A percentile compares a stretch with the other conserved stretches of the same genome.
These are phyloP conservation scores for Apoda limacodes DNA, from an alignment of 2,888 invertebrate species.

Conservation along the genomic window DNA sequence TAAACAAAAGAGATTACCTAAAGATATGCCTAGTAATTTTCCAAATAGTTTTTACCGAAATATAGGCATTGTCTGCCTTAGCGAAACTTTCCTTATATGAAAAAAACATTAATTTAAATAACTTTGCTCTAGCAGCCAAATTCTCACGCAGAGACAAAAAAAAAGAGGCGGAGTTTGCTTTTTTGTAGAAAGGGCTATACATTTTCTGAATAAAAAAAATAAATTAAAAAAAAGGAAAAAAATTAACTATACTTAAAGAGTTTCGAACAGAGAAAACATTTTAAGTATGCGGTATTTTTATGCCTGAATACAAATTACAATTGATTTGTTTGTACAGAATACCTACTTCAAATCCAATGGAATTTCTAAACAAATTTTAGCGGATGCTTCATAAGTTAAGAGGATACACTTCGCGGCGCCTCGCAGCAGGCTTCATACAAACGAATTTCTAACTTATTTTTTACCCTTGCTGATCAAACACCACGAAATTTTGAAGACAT, in stretches of 20 bases:
- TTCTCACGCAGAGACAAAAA: not conserved
- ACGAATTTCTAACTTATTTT: too few relatives aligned
- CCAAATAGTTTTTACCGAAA: not conserved
- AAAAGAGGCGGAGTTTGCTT: conserved; percentile 6
- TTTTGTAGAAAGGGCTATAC: conserved; percentile 3
- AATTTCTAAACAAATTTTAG: too few relatives aligned
- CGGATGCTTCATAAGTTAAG: too few relatives aligned
- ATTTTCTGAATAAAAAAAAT: not conserved
- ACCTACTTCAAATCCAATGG: too few relatives aligned
- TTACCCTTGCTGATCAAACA: too few relatives aligned
- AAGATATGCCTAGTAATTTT: conserved; percentile 4
- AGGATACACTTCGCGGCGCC: too few relatives aligned
- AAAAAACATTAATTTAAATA: conserved; percentile 3
- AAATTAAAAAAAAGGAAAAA: too few relatives aligned
- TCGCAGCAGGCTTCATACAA: too few relatives aligned
- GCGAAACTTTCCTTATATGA: conserved; percentile 11
- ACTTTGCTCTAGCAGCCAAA: conserved; percentile 6
- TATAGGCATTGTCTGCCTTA: conserved; percentile 10
- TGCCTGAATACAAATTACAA: too few relatives aligned
- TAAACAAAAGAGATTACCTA: conserved; percentile 5
- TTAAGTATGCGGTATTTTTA: conserved; percentile 8
- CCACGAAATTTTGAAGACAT: too few relatives aligned
- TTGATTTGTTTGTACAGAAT: too few relatives aligned
- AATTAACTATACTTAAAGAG: too few relatives aligned
- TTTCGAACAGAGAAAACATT: conserved; percentile 3